Percentiles rank a stretch among this genome's conserved stretches.
These are phyloP conservation scores for Apamea monoglypha DNA, from an alignment of 2,888 invertebrate species.

Conservation along the genomic window DNA sequence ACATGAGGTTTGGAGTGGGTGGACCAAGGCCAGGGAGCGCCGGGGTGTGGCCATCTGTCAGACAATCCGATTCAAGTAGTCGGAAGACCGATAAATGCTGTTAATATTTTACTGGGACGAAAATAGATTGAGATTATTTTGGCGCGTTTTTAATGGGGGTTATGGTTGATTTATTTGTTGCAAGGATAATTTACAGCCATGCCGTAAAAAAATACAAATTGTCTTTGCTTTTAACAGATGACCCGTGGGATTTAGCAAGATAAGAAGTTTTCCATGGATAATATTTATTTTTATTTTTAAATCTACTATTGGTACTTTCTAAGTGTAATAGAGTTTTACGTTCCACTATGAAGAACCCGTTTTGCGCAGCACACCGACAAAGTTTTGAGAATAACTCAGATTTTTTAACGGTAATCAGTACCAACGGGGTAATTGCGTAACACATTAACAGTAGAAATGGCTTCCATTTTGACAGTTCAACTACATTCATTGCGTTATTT, in stretches of 20 bases:
- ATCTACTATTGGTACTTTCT: neutral
- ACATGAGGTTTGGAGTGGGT: slow-evolving; percentile 29
- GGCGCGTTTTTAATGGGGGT: slow-evolving; percentile 4
- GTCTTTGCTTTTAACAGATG: no score
- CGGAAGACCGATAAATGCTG: slow-evolving; percentile 50
- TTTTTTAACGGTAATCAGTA: neutral
- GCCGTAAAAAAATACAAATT: no score
- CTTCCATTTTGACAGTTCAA: no score
- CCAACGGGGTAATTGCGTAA: no score
- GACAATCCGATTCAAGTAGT: slow-evolving; percentile 32
- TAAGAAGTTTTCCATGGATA: neutral
- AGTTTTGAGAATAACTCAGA: neutral
- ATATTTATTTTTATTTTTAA: neutral
- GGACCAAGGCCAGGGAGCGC: slow-evolving; percentile 51
- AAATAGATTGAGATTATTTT: slow-evolving; percentile 25
- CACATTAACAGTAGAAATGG: no score
- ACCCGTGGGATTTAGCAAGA: no score
- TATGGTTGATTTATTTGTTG: slow-evolving; percentile 26
- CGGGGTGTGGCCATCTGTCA: slow-evolving; percentile 58
- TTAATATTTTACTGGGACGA: slow-evolving; percentile 15
- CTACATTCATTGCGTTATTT: no score
- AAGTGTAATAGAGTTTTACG: neutral
- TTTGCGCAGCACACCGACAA: neutral
- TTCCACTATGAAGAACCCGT: neutral
- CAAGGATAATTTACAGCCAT: no score